Evolutionary conservation across 2,797 vertebrate genomes (phyloP).

Genomic region (Megaceryle alcyon): DNA sequence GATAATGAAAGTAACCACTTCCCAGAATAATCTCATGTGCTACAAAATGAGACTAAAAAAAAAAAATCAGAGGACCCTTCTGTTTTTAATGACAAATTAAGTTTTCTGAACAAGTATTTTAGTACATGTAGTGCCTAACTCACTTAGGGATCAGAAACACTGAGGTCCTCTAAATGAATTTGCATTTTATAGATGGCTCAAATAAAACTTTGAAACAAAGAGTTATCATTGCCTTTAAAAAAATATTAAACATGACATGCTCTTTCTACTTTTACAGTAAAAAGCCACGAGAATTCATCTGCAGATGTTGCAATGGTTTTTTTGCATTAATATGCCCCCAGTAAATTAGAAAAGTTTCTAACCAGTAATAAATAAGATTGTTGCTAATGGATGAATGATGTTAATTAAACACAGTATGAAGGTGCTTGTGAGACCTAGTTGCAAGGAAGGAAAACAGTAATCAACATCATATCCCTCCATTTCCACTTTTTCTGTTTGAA

Average conservation of each 20-base stretch:
- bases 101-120: background rate
- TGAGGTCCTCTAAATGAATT: background rate
- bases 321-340: background rate
- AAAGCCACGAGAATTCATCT: background rate
- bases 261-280: background rate
- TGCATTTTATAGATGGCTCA: background rate
- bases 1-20: background rate
- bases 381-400: background rate
- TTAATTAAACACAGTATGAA: background rate
- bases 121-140: background rate
- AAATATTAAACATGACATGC: background rate
- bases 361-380: background rate
- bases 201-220: background rate
- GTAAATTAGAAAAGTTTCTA: background rate
- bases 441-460: background rate
- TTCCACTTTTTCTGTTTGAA: background rate
- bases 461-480: background rate
- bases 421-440: background rate
- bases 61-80: background rate
- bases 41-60: constrained; percentile 27
- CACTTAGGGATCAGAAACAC: background rate
- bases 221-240: background rate
- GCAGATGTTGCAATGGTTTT: background rate
- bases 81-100: background rate
- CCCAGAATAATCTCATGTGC: background rate